These are phyloP conservation scores for Leptopilina syphax DNA, from an alignment of 2,888 invertebrate species.

Conservation along the genomic window DNA sequence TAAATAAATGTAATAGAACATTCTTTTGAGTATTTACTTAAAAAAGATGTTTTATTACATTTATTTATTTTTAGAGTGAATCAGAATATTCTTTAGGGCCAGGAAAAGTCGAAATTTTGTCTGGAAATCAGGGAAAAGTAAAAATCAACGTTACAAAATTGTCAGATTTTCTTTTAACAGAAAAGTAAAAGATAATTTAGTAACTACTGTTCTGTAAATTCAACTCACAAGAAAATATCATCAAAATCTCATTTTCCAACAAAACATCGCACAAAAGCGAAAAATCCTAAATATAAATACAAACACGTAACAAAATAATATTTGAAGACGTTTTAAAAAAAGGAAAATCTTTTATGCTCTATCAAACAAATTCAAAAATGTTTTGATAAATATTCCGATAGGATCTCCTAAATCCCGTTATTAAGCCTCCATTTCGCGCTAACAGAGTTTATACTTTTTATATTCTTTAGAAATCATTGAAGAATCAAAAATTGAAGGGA, in stretches of 20 bases:
- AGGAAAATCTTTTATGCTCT: background rate
- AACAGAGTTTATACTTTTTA: constrained; percentile 28
- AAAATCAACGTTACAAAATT: too few relatives aligned
- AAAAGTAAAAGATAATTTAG: too few relatives aligned
- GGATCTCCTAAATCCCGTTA: constrained; percentile 26
- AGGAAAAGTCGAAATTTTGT: too few relatives aligned
- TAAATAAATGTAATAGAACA: too few relatives aligned
- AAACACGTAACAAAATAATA: background rate
- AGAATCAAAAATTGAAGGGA: constrained; percentile 54
- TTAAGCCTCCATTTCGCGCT: constrained; percentile 32
- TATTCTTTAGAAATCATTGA: constrained; percentile 48
- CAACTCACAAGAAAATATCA: too few relatives aligned
- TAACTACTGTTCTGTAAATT: too few relatives aligned
- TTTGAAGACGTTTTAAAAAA: background rate
- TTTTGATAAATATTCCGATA: constrained; percentile 28
- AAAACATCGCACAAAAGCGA: background rate
- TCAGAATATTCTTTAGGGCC: too few relatives aligned
- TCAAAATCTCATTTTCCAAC: too few relatives aligned
- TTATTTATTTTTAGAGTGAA: too few relatives aligned
- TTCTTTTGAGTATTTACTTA: too few relatives aligned
- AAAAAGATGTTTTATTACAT: too few relatives aligned
- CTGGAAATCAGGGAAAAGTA: too few relatives aligned
- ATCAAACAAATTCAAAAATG: background rate
- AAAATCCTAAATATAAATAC: background rate
- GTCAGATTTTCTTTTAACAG: background rate